These are phyloP conservation scores for Trachelus tabidus DNA, from an alignment of 2,888 invertebrate genomes.

Conservation along the genomic window DNA sequence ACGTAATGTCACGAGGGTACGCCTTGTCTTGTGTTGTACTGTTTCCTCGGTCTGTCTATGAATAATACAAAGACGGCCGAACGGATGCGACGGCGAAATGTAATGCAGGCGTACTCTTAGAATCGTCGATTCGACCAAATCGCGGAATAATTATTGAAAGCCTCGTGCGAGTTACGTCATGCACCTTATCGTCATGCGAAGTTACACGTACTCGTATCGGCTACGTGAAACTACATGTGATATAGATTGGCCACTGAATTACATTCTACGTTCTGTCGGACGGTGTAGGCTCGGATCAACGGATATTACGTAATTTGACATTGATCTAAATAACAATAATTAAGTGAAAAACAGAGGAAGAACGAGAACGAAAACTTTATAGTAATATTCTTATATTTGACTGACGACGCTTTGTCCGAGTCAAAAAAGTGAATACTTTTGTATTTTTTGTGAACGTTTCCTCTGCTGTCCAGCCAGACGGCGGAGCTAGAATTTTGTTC, in stretches of 20 bases:
- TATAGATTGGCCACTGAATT: not conserved
- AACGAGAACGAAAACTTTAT: too few species aligned
- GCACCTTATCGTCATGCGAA: not conserved
- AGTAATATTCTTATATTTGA: too few species aligned
- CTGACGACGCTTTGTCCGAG: too few species aligned
- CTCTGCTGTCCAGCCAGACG: not conserved
- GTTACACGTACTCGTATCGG: not conserved
- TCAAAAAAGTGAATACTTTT: not conserved
- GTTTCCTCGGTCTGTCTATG: conserved; percentile 45
- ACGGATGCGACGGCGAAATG: conserved; percentile 31
- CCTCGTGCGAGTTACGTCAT: not conserved
- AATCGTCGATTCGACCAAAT: not conserved
- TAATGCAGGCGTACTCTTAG: not conserved
- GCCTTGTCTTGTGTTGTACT: conserved; percentile 32
- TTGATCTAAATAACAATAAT: not conserved
- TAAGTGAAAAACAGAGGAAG: not conserved
- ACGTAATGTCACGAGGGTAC: conserved; percentile 7
- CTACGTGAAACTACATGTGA: not conserved
- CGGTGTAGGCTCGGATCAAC: not conserved
- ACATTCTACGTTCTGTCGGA: not conserved
- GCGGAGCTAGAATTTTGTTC: not conserved
- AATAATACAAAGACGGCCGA: conserved; percentile 42
- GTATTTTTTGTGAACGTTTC: not conserved
- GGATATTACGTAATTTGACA: not conserved
- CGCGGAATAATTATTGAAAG: not conserved